These are phyloP conservation scores for Spongilla lacustris DNA, from an alignment of 37 sponge, comb jelly and placozoan species.

Conservation along the genomic window DNA sequence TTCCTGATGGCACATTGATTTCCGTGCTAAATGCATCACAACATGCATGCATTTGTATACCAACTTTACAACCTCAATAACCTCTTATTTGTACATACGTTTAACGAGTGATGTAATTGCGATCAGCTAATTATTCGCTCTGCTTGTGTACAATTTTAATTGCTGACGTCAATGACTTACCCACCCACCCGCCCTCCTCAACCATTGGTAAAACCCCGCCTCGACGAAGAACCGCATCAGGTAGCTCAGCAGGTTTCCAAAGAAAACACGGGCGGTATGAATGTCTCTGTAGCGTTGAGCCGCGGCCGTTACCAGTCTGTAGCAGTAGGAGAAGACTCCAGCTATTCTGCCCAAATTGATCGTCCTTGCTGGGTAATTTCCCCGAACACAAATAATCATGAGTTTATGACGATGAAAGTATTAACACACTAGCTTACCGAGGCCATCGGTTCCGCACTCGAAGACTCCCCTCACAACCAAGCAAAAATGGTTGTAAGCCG, in stretches of 20 bases:
- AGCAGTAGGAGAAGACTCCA: background rate
- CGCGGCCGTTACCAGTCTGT: background rate
- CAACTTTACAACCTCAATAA: too few relatives aligned
- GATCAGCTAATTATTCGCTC: background rate
- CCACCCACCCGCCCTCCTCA: background rate
- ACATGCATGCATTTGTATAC: too few relatives aligned
- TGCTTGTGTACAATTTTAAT: background rate
- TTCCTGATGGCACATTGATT: too few relatives aligned
- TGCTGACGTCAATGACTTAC: background rate
- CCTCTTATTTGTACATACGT: too few relatives aligned
- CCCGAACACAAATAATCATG: too few relatives aligned
- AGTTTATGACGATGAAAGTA: background rate
- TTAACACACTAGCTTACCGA: background rate
- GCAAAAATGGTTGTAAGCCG: background rate
- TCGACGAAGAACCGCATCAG: background rate
- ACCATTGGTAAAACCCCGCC: background rate
- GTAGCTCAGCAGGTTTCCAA: background rate
- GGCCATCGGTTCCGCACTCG: background rate
- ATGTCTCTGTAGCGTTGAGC: background rate
- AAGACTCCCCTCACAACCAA: background rate
- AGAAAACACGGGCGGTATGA: background rate
- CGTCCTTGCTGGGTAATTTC: background rate
- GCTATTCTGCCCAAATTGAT: constrained; percentile 8
- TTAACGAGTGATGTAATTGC: background rate
- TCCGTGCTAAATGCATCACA: too few relatives aligned